These are phyloP conservation scores for Drosophila nebulosa DNA, from an alignment of 1,140 invertebrate genomes.

Conservation along the genomic window DNA sequence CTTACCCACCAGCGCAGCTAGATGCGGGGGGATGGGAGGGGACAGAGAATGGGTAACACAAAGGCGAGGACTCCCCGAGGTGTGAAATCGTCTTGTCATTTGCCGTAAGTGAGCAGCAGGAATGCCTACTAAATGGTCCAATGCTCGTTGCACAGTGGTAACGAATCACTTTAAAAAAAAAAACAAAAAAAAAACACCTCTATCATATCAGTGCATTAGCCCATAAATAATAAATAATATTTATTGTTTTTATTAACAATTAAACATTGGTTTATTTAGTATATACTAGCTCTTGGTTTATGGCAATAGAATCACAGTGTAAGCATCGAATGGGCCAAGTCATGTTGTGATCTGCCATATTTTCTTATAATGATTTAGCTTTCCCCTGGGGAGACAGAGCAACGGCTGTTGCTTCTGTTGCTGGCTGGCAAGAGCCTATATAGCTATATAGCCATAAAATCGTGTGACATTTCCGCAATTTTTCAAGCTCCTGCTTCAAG, in stretches of 20 bases:
- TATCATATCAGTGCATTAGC: too few species aligned
- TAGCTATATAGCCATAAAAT: conserved; percentile 72
- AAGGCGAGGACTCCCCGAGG: conserved; percentile 71
- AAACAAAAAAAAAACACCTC: neutral
- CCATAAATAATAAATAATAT: neutral
- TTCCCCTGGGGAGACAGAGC: conserved; percentile 45
- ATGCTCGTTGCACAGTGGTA: conserved; percentile 8
- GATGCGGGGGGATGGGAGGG: neutral
- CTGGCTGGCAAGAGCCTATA: conserved; percentile 1
- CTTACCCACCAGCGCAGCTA: neutral
- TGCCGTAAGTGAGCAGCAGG: conserved; percentile 69
- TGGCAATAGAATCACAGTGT: neutral
- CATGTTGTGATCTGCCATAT: conserved; percentile 69
- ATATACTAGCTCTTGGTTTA: neutral
- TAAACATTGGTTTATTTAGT: neutral
- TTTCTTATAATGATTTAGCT: conserved; percentile 69
- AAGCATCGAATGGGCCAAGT: conserved; percentile 7
- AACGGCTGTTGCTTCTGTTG: conserved; percentile 32
- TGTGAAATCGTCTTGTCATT: conserved; percentile 72
- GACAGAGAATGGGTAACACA: conserved; percentile 9
- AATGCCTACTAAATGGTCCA: conserved; percentile 43
- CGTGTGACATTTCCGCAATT: conserved; percentile 80
- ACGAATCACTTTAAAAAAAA: too few species aligned
- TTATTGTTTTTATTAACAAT: neutral
- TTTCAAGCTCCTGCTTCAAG: conserved; percentile 59